A percentile compares a stretch with the other conserved stretches of the same genome.
These are phyloP conservation scores for Ceriagrion tenellum DNA, from an alignment of 2,888 invertebrate genomes.

Conservation along the genomic window DNA sequence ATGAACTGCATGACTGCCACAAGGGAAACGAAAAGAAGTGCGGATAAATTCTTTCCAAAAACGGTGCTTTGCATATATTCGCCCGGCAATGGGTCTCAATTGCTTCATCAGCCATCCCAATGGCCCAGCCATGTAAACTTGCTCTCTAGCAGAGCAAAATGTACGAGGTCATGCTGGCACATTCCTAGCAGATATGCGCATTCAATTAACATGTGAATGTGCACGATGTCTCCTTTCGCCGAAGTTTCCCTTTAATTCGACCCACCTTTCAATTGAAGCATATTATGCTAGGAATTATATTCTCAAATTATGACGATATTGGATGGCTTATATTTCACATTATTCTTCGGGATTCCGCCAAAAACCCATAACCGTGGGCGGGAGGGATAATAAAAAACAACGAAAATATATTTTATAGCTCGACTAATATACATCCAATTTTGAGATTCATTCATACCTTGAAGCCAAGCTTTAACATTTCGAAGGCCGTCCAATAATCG, in stretches of 20 bases:
- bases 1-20: too few species aligned
- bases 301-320: too few species aligned
- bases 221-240: not conserved
- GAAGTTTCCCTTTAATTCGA: not conserved
- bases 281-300: too few species aligned
- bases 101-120: not conserved
- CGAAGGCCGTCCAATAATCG: not conserved
- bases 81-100: too few species aligned
- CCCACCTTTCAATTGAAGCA: too few species aligned
- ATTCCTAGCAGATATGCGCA: not conserved
- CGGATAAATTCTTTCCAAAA: too few species aligned
- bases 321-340: not conserved
- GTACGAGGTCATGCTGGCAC: too few species aligned
- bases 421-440: not conserved
- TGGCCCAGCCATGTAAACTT: not conserved
- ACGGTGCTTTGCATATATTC: too few species aligned
- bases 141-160: not conserved
- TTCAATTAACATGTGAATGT: not conserved
- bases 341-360: not conserved
- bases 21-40: too few species aligned
- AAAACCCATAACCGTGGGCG: not conserved
- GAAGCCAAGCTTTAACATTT: not conserved
- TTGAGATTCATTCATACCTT: not conserved
- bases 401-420: not conserved
- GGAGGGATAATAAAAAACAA: not conserved